Base-by-base conservation (phyloP, 2,797 vertebrate genomes). In the Sebastes diaconus region DNA sequence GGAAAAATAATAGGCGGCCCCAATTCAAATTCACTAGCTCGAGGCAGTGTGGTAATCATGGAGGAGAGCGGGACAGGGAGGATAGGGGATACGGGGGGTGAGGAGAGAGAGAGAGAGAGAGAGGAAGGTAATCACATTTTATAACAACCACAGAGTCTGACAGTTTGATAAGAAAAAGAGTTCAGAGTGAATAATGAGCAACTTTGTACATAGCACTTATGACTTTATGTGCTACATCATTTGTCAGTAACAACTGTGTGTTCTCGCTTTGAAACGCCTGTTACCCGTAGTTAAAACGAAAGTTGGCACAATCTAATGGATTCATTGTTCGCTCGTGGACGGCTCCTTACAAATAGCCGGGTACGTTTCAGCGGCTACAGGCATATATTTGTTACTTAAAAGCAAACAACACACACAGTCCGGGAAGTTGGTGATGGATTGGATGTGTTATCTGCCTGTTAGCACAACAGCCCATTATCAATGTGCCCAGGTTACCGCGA, bases 361-460 rank as follows among this genome's bases (percentile, higher is more conserved):
- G 73, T 82, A 70, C 69, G 85, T 90, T 87, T 84, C 75, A 46
- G 70, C 20, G 68, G 81, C 81, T 83, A 58, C 57, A 9, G 80
- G 75, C 83, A 73, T 73, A 63, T 75, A 75, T 91, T 83, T 91
- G 85, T 91, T 70, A 88, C 91, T 93, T 93, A 84, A 93, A 94
- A 93, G 93, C 84, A 84, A 85, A 91, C 86, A 87, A 85, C 81
- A 84, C 84, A 88, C 79, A 65, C 73, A 86, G 88, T 75, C 83
- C 36, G 77, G 81, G 69, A 84, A 79, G 83, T 85, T 66, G 84
- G 84, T 94, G 95, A 96, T 92, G 91, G 92, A 95, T 95, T 90
- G 91, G 84, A 91, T 83, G 93, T 93, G 94, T 95, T 95, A 95
- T 95, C 91, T 93, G 93, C 91, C 89, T 94, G 94, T 95, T 95